Percentiles rank a stretch among this genome's conserved stretches.
Conservation (phyloP, 2,797 vertebrate species). For the Dallia pectoralis region DNA sequence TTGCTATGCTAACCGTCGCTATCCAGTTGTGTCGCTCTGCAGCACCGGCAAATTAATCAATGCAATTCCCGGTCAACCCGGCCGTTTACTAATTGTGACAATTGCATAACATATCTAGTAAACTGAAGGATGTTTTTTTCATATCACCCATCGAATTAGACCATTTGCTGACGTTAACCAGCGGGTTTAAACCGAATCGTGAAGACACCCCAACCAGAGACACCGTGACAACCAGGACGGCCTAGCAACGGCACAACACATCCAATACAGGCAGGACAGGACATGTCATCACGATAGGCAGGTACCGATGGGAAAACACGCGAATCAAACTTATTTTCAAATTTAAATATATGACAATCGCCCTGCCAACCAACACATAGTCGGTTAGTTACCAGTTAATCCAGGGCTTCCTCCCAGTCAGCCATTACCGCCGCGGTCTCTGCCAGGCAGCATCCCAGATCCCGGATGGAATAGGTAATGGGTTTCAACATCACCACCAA, state of each 20-base stretch:
- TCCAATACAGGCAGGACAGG: background rate
- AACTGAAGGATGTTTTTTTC: background rate
- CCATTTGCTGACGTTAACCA: background rate
- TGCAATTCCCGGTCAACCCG: background rate
- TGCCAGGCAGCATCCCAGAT: constrained; percentile 8
- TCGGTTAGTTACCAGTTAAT: constrained; percentile 30
- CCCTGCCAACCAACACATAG: background rate
- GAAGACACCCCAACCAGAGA: constrained; percentile 22
- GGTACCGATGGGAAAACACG: background rate
- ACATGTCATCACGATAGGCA: background rate
- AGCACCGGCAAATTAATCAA: background rate
- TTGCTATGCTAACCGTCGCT: background rate
- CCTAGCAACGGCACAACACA: constrained; percentile 54
- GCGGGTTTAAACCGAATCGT: background rate
- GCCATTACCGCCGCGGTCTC: constrained; percentile 43
- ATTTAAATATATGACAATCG: background rate
- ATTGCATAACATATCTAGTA: background rate
- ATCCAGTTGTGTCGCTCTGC: background rate
- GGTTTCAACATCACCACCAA: background rate
- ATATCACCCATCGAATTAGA: background rate
- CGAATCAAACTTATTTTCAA: background rate
- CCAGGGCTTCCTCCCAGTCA: constrained; percentile 24
- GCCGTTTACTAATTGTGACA: background rate
- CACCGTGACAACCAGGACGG: constrained; percentile 39
- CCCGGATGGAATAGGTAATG: constrained; percentile 26